A percentile compares a stretch with the other conserved stretches of the same genome.
phyloP scores from a whole-genome alignment of 1,140 invertebrate genomes.

The Calosoma granatense region DNA sequence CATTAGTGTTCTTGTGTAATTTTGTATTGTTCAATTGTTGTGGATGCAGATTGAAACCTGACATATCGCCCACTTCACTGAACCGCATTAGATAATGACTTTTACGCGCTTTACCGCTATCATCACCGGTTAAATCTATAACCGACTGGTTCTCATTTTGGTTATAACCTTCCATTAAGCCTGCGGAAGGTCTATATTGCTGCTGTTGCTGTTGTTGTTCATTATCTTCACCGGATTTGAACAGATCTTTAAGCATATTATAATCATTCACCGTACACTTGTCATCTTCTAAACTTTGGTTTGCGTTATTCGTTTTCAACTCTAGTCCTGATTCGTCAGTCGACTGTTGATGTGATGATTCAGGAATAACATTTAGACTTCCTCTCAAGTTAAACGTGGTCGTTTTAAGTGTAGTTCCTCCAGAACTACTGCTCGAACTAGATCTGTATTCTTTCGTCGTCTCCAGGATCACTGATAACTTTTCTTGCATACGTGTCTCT shows the following conservation, averaged over 20 bases:
- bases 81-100: neutral
- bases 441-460: conserved; percentile 27
- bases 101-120: too few species aligned
- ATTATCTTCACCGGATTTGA: neutral
- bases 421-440: conserved; percentile 24
- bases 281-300: conserved; percentile 30
- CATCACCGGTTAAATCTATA: neutral
- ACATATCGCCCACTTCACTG: neutral
- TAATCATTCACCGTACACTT: conserved; percentile 25
- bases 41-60: neutral
- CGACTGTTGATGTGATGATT: conserved; percentile 9
- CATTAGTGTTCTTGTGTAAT: too few species aligned
- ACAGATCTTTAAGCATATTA: neutral
- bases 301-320: conserved; percentile 25
- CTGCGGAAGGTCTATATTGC: neutral
- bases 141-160: neutral
- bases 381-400: conserved; percentile 15
- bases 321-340: conserved; percentile 19
- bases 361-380: conserved; percentile 9
- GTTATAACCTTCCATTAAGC: neutral
- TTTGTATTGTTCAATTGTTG: too few species aligned
- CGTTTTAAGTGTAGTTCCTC: conserved; percentile 22
- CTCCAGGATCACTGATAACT: conserved; percentile 26
- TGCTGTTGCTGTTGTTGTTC: neutral
- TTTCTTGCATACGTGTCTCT: conserved; percentile 2